phyloP scores from a whole-genome alignment of 1,140 invertebrate genomes.

The Cepaea nemoralis region DNA sequence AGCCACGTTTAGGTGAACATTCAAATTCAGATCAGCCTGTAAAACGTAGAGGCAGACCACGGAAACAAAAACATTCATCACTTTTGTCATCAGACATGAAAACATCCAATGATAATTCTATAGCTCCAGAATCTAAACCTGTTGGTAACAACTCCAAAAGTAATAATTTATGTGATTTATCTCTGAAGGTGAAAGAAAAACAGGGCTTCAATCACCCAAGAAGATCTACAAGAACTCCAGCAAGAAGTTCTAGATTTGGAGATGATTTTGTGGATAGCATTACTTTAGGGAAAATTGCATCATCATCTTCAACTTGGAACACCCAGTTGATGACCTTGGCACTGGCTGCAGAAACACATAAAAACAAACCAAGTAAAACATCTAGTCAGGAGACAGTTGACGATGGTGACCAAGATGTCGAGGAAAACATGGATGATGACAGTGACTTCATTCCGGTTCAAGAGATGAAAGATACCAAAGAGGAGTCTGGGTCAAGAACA shows the following conservation, averaged over 20 bases:
- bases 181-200: background rate
- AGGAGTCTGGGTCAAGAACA: background rate
- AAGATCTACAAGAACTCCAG: slow-evolving; percentile 20
- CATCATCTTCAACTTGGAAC: slow-evolving; percentile 28
- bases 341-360: slow-evolving; percentile 34
- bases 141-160: background rate
- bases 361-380: slow-evolving; percentile 24
- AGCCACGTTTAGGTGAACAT: background rate
- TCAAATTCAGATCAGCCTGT: background rate
- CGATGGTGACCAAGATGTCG: background rate
- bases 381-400: background rate
- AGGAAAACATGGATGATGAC: background rate
- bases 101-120: background rate
- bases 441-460: background rate
- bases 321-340: slow-evolving; percentile 39
- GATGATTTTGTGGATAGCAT: slow-evolving; percentile 25
- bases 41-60: slow-evolving; percentile 10
- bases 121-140: background rate
- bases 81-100: background rate
- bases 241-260: slow-evolving; percentile 29
- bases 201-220: slow-evolving; percentile 7
- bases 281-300: slow-evolving; percentile 22
- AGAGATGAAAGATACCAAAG: background rate
- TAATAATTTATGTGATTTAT: background rate
- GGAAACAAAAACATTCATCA: background rate